Evolutionary conservation across 2,113 vertebrate genomes (phyloP), one percentile per base, ranked within the genome.

Genomic region (Phocoena sinus): DNA sequence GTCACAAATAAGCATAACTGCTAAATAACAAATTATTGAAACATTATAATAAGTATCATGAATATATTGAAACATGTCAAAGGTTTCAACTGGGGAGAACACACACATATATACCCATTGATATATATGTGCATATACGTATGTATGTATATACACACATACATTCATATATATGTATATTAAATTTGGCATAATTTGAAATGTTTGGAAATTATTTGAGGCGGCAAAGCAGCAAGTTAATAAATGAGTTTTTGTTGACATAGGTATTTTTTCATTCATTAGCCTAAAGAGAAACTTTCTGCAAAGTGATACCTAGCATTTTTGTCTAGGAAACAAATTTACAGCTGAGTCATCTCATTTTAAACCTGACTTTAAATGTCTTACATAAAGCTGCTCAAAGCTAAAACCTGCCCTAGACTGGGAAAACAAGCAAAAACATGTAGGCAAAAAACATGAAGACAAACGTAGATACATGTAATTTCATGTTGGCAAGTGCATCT

Each of bases 311-410:
- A 20, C 36, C 77, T 38, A 74, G 50, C 21, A 58, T 68, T 94
- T 93, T 77, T 95, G 38, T 62, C 84, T 74, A 89, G 38, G 77
- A 95, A 95, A 77, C 15, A 96, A 88, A 95, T 85, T 62, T 95
- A 79, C 44, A 76, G 53, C 25, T 80, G 41, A 53, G 11, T 36
- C 2, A 26, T 95, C 71, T 93, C 88, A 96, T 83, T 97, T 86
- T 86, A 89, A 77, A 86, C 20, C 21, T 79, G 36, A 88, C 17
- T 71, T 62, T 65, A 80, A 77, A 62, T 85, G 21, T 31, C 25
- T 92, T 70, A 44, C 25, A 56, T 28, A 84, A 79, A 76, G 93
- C 58, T 73, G 56, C 33, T 80, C 23, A 80, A 90, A 41, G 8
- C 2, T 63, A 56, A 91, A 93, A 63, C 26, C 33, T 93, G 1